phyloP scores from a whole-genome alignment of 1,140 invertebrate species.

The Drosophila carrolli region DNA sequence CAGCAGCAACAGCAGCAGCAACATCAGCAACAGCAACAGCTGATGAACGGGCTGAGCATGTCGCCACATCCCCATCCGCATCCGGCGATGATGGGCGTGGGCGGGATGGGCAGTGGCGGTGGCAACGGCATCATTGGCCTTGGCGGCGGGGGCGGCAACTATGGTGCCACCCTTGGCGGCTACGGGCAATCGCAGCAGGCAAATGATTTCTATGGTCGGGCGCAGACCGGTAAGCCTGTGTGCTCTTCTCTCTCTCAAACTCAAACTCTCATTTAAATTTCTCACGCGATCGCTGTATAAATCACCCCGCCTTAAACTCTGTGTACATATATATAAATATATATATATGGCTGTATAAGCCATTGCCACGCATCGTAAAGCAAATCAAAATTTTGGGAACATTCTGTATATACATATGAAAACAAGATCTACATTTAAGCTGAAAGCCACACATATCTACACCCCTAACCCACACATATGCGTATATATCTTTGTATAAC shows the following conservation, averaged over 20 bases:
- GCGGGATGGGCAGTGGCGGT: slow-evolving; percentile 70
- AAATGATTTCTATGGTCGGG: slow-evolving; percentile 84
- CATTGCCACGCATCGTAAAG: slow-evolving; percentile 47
- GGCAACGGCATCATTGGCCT: slow-evolving; percentile 75
- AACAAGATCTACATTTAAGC: slow-evolving; percentile 12
- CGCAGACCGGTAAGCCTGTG: slow-evolving; percentile 84
- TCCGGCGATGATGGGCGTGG: slow-evolving; percentile 73
- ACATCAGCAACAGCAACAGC: slow-evolving; percentile 66
- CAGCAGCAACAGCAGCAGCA: slow-evolving; percentile 63
- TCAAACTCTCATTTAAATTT: slow-evolving; percentile 35
- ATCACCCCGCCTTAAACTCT: slow-evolving; percentile 39
- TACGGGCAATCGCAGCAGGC: slow-evolving; percentile 66
- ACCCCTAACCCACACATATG: slow-evolving; percentile 39
- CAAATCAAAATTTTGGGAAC: slow-evolving; percentile 35
- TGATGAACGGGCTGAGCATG: slow-evolving; percentile 71
- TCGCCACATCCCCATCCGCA: slow-evolving; percentile 65
- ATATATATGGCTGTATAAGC: slow-evolving; percentile 27
- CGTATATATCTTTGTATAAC: slow-evolving; percentile 33
- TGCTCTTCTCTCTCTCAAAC: slow-evolving; percentile 54
- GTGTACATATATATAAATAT: slow-evolving; percentile 30
- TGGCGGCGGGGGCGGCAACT: slow-evolving; percentile 57
- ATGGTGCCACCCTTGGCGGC: slow-evolving; percentile 44
- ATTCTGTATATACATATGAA: slow-evolving; percentile 35
- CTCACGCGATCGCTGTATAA: slow-evolving; percentile 47
- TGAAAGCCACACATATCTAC: slow-evolving; percentile 16